Evolutionary conservation across 2,888 invertebrate species (phyloP).

Genomic region (Stenichneumon culpator): DNA sequence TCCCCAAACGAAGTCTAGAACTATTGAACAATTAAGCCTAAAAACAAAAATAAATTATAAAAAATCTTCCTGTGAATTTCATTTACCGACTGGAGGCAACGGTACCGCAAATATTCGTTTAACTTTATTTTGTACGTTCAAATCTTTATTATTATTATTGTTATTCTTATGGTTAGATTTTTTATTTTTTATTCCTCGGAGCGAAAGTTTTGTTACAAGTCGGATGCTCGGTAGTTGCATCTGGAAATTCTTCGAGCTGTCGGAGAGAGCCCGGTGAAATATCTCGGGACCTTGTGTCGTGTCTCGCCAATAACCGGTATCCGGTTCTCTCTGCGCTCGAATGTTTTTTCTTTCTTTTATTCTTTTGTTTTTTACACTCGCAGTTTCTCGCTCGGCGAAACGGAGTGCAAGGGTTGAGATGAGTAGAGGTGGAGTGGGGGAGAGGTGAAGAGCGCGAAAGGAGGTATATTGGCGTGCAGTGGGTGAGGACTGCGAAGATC

Average conservation of each 20-base stretch:
- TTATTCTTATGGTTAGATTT: not conserved
- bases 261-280: constrained; percentile 76
- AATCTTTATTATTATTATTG: too few species aligned
- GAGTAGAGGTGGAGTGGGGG: not conserved
- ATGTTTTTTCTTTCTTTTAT: constrained; percentile 71
- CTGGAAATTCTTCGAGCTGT: constrained; percentile 43
- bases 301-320: constrained; percentile 83
- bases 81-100: too few species aligned
- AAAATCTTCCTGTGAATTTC: not conserved
- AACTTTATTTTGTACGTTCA: too few species aligned
- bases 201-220: constrained; percentile 47
- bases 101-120: too few species aligned
- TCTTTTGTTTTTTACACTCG: constrained; percentile 32
- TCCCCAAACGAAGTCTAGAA: not conserved
- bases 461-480: constrained; percentile 42
- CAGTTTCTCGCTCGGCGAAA: not conserved
- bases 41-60: not conserved
- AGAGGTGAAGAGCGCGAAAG: not conserved
- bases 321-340: constrained; percentile 71
- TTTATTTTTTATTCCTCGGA: constrained; percentile 4
- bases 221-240: not conserved
- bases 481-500: constrained; percentile 54
- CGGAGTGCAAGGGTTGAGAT: constrained; percentile 41
- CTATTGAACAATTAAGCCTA: not conserved
- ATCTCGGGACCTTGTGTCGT: constrained; percentile 74